Base-by-base conservation (phyloP, 2,797 vertebrate species). In the Anguilla obscura region DNA sequence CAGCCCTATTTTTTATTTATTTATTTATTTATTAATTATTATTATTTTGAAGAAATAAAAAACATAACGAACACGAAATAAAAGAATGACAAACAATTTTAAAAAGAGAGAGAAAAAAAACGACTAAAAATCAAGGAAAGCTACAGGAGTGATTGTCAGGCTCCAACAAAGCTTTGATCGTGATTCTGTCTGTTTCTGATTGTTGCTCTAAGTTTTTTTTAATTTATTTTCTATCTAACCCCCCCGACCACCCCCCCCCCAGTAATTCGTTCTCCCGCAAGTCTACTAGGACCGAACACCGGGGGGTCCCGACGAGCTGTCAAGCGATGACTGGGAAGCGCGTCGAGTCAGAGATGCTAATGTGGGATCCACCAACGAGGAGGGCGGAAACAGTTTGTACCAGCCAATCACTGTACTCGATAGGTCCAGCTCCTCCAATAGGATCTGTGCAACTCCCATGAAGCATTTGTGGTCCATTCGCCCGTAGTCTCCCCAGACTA, bases 401-500 rank as follows among this genome's bases (percentile, higher is more conserved):
- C 98, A 99, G 95, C 98, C 98, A 91, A 99, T 99, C 91, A 99
- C 98, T 93, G 98, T 99, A 92, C 98, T 99, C 93, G 98, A 98
- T 90, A 99, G 95, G 94, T 99, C 98, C 90, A 99, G 95, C 93
- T 99, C 98, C 95, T 99, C 98, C 95, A 99, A 87, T 92, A 99
- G 95, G 94, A 99, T 99, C 92, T 99, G 98, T 94, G 98, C 98
- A 93, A 99, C 98, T 92, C 98, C 98, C 98, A 99, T 99, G 95
- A 99, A 99, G 94, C 97, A 97, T 95, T 99, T 99, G 94, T 99
- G 98, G 96, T 99, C 98, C 98, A 99, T 99, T 92, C 98, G 96
- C 90, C 98, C 98, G 8, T 99, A 99, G 94, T 99, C 98, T 90
- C 98, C 98, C 98, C 98, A 99, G 27, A 99, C 98, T 90, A 99